Evolutionary conservation across 2,113 vertebrate species (phyloP).

Genomic region (Vireo altiloquus): DNA sequence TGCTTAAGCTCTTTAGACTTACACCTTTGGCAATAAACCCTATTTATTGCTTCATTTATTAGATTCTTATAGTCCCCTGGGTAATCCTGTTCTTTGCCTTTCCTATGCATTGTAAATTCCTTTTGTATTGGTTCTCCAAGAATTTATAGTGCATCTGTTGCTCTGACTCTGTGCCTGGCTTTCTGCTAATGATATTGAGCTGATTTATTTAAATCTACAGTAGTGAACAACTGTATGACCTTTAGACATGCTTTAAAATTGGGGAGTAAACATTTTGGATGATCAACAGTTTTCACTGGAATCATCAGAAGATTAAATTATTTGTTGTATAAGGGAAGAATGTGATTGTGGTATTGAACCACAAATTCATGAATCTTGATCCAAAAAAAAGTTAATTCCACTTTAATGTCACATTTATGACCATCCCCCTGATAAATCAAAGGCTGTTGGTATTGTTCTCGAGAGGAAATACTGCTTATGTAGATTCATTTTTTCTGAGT

Average conservation of each 20-base stretch:
- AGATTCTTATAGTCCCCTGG: neutral
- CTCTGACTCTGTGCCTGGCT: neutral
- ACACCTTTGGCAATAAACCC: neutral
- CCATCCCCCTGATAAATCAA: neutral
- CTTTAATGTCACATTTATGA: neutral
- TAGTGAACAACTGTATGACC: neutral
- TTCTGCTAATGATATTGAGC: neutral
- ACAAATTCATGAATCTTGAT: neutral
- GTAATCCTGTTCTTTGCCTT: neutral
- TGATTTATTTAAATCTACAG: neutral
- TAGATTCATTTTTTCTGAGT: neutral
- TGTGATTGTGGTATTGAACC: neutral
- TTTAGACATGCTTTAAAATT: neutral
- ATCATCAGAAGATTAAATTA: neutral
- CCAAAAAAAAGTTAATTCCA: neutral
- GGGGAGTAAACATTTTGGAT: neutral
- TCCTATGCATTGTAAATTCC: neutral
- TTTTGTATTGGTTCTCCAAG: neutral
- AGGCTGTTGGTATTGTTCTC: neutral
- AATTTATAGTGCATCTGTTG: slow-evolving; percentile 5
- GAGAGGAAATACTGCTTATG: neutral
- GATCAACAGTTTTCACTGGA: neutral
- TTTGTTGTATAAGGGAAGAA: neutral
- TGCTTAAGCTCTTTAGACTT: neutral
- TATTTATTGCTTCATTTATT: neutral